These are phyloP conservation scores for Heptranchias perlo DNA, from an alignment of 2,113 vertebrate species.

Conservation along the genomic window DNA sequence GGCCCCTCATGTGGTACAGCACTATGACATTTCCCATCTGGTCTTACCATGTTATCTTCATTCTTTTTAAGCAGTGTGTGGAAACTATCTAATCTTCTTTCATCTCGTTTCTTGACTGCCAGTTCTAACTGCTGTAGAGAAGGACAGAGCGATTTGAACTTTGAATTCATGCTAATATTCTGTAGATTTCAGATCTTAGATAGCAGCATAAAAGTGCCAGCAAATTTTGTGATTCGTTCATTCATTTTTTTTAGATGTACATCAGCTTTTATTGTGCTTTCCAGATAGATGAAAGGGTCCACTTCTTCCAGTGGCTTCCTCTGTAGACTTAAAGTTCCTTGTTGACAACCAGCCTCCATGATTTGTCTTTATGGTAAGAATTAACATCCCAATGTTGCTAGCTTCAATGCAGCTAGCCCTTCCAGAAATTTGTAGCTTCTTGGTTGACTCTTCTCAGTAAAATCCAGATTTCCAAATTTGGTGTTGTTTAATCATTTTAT, in stretches of 20 bases:
- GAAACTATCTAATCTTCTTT: background rate
- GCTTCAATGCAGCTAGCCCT: background rate
- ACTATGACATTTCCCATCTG: background rate
- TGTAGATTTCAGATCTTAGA: too few species aligned
- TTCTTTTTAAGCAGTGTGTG: background rate
- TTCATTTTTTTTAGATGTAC: too few species aligned
- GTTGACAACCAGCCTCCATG: background rate
- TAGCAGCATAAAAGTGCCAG: too few species aligned
- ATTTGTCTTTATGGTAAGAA: background rate
- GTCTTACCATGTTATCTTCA: background rate
- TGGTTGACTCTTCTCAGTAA: background rate
- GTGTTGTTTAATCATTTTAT: background rate
- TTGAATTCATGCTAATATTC: too few species aligned
- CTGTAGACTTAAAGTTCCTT: background rate
- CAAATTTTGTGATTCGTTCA: too few species aligned
- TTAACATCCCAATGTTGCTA: background rate
- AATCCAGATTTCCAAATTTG: background rate
- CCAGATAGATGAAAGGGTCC: too few species aligned
- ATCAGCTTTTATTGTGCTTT: too few species aligned
- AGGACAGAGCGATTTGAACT: too few species aligned
- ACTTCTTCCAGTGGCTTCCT: too few species aligned
- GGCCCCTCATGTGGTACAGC: background rate
- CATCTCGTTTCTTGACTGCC: background rate
- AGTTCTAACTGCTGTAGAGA: background rate
- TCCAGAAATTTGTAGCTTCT: background rate